Conservation (phyloP, 2,888 invertebrate species). For the Drosophila quinaria region DNA sequence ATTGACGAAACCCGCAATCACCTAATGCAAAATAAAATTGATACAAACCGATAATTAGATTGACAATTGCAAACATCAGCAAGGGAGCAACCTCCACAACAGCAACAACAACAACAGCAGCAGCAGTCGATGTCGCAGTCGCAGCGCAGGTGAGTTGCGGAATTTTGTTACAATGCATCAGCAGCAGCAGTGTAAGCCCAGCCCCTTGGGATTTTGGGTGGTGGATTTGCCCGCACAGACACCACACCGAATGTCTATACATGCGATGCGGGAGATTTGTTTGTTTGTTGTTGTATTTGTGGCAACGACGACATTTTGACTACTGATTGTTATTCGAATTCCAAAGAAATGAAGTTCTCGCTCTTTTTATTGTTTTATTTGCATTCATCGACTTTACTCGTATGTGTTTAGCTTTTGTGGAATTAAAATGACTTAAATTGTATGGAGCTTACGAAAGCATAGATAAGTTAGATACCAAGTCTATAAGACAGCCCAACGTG, state of each 20-base stretch:
- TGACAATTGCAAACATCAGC: constrained; percentile 27
- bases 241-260: constrained; percentile 60
- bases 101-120: constrained; percentile 22
- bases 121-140: constrained; percentile 28
- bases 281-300: constrained; percentile 35
- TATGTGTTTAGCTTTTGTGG: constrained; percentile 25
- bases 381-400: constrained; percentile 29
- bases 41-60: constrained; percentile 59
- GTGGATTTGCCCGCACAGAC: constrained; percentile 61
- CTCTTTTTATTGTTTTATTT: constrained; percentile 11
- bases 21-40: constrained; percentile 28
- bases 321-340: constrained; percentile 19
- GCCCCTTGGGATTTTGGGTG: constrained; percentile 58
- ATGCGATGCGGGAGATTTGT: constrained; percentile 34
- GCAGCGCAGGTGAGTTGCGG: constrained; percentile 71
- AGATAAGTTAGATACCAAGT: background rate
- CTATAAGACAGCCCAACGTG: background rate
- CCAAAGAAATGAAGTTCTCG: constrained; percentile 29
- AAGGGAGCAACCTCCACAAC: constrained; percentile 15
- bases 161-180: constrained; percentile 65
- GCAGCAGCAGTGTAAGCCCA: constrained; percentile 33
- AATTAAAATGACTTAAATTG: constrained; percentile 14
- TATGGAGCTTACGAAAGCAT: background rate
- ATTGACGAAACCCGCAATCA: constrained; percentile 47
- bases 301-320: constrained; percentile 25